Conservation (phyloP, 1,140 invertebrate genomes). For the Tetragonula clypearis region DNA sequence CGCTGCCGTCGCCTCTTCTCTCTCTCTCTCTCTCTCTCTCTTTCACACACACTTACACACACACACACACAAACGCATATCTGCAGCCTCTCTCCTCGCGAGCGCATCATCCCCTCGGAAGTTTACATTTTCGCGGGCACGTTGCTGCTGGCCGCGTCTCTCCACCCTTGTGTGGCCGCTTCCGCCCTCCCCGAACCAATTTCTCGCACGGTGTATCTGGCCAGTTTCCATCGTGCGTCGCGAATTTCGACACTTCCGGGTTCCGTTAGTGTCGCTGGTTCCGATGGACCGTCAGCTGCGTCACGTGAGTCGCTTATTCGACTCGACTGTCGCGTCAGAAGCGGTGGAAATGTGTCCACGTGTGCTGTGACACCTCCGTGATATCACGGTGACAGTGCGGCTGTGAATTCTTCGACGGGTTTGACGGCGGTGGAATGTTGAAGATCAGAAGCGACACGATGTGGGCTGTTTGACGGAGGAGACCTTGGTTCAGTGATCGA, state of each 20-base stretch:
- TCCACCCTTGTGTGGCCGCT: neutral
- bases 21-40: conserved; percentile 56
- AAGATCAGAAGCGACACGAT: neutral
- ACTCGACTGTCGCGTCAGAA: neutral
- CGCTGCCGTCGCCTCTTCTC: conserved; percentile 76
- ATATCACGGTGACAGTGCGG: neutral
- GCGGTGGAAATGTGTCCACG: conserved; percentile 20
- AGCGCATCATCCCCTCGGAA: conserved; percentile 14
- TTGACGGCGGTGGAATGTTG: neutral
- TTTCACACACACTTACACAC: too few relatives aligned
- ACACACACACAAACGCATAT: conserved; percentile 2
- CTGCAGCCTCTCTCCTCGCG: neutral
- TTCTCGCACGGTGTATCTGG: neutral
- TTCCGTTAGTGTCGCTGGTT: neutral
- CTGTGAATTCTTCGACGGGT: neutral
- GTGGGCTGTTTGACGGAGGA: neutral
- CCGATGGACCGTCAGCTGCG: neutral
- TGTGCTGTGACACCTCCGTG: neutral
- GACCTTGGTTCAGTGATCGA: neutral
- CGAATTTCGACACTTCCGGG: neutral
- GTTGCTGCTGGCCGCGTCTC: conserved; percentile 39
- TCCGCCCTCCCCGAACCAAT: neutral
- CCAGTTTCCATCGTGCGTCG: neutral
- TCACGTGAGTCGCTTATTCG: conserved; percentile 10
- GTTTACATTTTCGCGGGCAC: conserved; percentile 60